phyloP scores from a whole-genome alignment of 2,797 vertebrate species.

The Phrynocephalus vlangalii region DNA sequence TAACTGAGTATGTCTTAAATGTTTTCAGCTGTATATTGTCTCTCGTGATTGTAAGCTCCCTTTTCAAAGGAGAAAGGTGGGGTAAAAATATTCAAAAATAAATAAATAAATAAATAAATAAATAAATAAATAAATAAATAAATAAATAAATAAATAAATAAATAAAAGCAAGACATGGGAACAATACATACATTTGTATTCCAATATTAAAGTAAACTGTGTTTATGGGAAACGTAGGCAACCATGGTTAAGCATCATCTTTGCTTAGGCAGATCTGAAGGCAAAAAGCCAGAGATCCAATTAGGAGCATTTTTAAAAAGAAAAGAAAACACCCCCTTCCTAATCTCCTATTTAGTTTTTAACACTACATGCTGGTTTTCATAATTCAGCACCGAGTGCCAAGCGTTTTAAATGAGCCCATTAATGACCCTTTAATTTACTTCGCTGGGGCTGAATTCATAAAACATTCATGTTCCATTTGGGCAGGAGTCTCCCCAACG shows the following conservation, averaged over 20 bases:
- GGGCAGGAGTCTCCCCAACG: constrained; percentile 68
- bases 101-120: too few relatives aligned
- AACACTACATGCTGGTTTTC: constrained; percentile 67
- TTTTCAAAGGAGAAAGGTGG: too few relatives aligned
- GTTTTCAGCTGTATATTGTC: too few relatives aligned
- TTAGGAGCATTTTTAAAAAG: constrained; percentile 55
- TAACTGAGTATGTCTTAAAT: too few relatives aligned
- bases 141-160: too few relatives aligned
- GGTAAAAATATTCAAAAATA: too few relatives aligned
- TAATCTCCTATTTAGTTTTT: constrained; percentile 65
- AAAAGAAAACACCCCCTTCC: neutral
- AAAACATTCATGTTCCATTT: constrained; percentile 77
- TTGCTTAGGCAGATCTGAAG: neutral
- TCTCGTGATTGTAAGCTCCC: too few relatives aligned
- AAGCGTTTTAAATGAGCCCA: constrained; percentile 75
- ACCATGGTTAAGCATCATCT: neutral
- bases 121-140: too few relatives aligned
- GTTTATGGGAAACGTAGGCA: neutral
- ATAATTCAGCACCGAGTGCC: constrained; percentile 75
- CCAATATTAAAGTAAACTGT: neutral
- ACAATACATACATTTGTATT: too few relatives aligned
- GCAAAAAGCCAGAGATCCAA: constrained; percentile 52
- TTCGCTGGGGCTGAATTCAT: constrained; percentile 76
- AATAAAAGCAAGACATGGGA: too few relatives aligned
- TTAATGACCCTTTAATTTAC: constrained; percentile 79